Percentiles rank a stretch among this genome's conserved stretches.
These are phyloP conservation scores for Cyanoramphus novaezelandiae DNA, from an alignment of 2,113 vertebrate genomes.

Conservation along the genomic window DNA sequence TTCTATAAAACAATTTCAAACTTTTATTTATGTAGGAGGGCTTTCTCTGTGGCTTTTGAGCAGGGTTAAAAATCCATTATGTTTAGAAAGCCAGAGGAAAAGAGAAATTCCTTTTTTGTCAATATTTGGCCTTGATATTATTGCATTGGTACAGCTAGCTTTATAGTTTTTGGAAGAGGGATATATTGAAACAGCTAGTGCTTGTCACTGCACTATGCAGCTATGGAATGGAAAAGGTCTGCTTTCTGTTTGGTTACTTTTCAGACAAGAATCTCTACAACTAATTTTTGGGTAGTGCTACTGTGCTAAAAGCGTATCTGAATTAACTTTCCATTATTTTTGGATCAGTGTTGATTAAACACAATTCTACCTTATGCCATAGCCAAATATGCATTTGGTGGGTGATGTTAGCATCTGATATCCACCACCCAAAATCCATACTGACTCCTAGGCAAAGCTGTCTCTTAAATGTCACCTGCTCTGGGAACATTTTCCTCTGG, in stretches of 20 bases:
- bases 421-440: neutral
- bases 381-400: neutral
- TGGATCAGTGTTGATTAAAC: neutral
- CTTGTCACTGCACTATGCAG: neutral
- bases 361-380: neutral
- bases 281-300: neutral
- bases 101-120: neutral
- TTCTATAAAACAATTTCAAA: neutral
- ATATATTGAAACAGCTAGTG: neutral
- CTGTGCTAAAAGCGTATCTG: conserved; percentile 14
- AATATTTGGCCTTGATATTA: neutral
- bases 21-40: neutral
- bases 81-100: neutral
- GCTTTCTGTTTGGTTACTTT: neutral
- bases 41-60: neutral
- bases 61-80: neutral
- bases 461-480: neutral
- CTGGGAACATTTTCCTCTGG: neutral
- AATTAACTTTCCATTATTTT: neutral
- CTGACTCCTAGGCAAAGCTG: neutral
- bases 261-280: neutral
- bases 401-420: neutral
- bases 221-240: neutral
- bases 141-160: neutral
- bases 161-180: neutral